These are phyloP conservation scores for Hemicordylus capensis DNA, from an alignment of 2,113 vertebrate genomes.

Conservation along the genomic window DNA sequence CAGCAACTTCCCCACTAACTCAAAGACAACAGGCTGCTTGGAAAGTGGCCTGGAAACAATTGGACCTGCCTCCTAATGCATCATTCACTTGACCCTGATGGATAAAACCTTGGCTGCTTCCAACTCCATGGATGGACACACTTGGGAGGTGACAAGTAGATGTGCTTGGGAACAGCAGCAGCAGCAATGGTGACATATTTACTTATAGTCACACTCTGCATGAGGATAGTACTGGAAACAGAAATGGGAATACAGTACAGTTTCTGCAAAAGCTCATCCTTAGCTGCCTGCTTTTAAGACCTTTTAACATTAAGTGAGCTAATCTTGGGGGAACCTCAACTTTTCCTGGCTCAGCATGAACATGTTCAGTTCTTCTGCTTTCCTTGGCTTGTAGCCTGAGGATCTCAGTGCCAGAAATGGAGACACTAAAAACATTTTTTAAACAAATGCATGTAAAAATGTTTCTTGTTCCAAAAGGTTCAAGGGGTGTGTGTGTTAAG, in stretches of 20 bases:
- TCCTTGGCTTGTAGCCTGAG: background rate
- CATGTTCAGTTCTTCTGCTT: background rate
- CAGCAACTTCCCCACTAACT: background rate
- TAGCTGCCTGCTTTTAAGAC: background rate
- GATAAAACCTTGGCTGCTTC: background rate
- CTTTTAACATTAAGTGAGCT: background rate
- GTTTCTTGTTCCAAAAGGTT: background rate
- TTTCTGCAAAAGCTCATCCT: background rate
- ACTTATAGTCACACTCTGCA: background rate
- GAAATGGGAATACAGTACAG: background rate
- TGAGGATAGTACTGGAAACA: background rate
- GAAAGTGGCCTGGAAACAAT: background rate
- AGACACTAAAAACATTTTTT: background rate
- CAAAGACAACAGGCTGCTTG: background rate
- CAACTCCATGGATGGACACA: background rate
- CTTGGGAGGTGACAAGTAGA: background rate
- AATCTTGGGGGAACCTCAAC: background rate
- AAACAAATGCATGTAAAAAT: background rate
- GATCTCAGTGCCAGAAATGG: conserved; percentile 2
- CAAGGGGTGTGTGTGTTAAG: background rate
- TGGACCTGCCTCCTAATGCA: too few relatives aligned
- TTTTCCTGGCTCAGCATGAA: conserved; percentile 8
- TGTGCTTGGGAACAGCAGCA: background rate
- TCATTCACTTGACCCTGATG: background rate
- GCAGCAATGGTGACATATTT: background rate